A percentile compares a stretch with the other conserved stretches of the same genome.
phyloP scores from a whole-genome alignment of 2,888 invertebrate genomes.

The Papilio gigon region DNA sequence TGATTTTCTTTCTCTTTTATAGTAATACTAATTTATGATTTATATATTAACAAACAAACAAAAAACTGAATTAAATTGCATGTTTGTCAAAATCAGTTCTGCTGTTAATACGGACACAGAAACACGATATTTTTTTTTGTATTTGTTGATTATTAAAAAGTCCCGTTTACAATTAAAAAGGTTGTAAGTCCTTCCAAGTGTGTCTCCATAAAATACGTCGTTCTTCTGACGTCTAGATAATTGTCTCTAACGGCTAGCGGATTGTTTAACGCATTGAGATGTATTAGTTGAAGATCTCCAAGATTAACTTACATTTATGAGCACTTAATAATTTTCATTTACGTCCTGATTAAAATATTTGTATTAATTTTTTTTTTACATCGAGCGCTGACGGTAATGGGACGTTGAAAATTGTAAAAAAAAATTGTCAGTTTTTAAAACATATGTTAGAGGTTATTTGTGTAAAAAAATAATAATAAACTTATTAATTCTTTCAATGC shows the following conservation, averaged over 20 bases:
- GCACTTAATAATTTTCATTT: not conserved
- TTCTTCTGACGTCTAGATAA: not conserved
- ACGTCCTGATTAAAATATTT: conserved; percentile 2
- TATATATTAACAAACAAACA: too few species aligned
- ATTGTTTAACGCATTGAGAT: conserved; percentile 27
- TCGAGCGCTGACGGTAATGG: not conserved
- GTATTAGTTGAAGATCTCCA: conserved; percentile 20
- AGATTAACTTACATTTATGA: conserved; percentile 9
- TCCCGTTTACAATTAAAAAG: not conserved
- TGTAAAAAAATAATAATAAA: not conserved
- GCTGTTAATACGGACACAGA: too few species aligned
- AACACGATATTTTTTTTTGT: too few species aligned
- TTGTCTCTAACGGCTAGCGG: not conserved
- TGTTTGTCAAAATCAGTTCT: too few species aligned
- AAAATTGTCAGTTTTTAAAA: not conserved
- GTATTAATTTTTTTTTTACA: not conserved
- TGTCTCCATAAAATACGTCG: not conserved
- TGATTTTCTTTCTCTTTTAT: too few species aligned
- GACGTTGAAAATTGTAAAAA: not conserved
- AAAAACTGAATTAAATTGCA: too few species aligned
- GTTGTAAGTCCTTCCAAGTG: not conserved
- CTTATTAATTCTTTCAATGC: too few species aligned
- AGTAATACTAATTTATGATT: too few species aligned
- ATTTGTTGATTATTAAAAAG: too few species aligned
- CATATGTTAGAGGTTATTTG: not conserved